Evolutionary conservation across 2,113 vertebrate genomes (phyloP), one percentile per base, ranked within the genome.

Genomic region (Amphilophus citrinellus): DNA sequence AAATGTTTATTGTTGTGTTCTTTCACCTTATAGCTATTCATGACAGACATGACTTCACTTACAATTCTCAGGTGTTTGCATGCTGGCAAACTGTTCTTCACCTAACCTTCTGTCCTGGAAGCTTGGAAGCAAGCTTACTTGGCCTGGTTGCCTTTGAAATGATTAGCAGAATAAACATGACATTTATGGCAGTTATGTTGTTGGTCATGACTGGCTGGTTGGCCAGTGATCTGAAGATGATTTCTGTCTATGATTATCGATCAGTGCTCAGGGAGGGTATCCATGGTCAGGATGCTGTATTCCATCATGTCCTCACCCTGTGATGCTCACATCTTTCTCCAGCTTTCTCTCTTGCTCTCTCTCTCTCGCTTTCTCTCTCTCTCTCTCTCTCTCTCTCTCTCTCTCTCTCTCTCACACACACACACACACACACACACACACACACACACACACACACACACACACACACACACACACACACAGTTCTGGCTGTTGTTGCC

Each of bases 161-260:
- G 39, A 77, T 83, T 53, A 84, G 73, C 44, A 61, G 15, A 20
- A 61, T 35, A 58, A 47, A 63, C 22, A 18, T 6, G 4, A 63
- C 13, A 30, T 76, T 73, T 65, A 60, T 62, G 39, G 22, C 13
- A 42, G 47, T 79, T 76, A 30, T 6, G 47, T 10, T 76, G 42
- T 39, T 58, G 63, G 66, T 78, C 27, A 20, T 63, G 71, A 91
- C 39, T 83, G 60, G 63, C 44, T 73, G 77, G 37, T 77, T 77
- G 35, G 32, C 58, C 66, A 68, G 80, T 63, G 76, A 87, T 91
- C 57, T 77, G 62, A 75, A 71, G 77, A 83, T 84, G 86, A 88
- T 85, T 85, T 90, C 66, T 82, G 27, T 58, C 65, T 66, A 10
- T 6, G 24, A 50, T 88, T 62, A 92, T 90, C 24, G 63, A 89